These are phyloP conservation scores for Champsocephalus esox DNA, from an alignment of 2,797 vertebrate species.

Conservation along the genomic window DNA sequence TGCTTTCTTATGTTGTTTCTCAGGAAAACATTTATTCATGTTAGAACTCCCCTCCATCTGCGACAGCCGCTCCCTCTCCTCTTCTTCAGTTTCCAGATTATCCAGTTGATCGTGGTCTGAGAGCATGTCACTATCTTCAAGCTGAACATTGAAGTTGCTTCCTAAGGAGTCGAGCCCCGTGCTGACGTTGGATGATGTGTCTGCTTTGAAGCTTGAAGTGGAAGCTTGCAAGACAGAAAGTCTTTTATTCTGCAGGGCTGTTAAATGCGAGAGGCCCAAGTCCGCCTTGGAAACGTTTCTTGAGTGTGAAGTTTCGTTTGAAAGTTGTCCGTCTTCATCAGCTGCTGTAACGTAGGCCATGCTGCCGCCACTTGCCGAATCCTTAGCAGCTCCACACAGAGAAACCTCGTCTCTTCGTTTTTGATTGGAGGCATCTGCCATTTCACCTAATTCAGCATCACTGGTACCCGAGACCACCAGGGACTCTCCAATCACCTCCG, in stretches of 20 bases:
- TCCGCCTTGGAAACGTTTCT: conserved; percentile 1
- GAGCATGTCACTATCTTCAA: conserved; percentile 87
- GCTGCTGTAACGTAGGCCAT: neutral
- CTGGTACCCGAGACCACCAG: neutral
- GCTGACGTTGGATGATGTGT: conserved; percentile 10
- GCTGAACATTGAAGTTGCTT: conserved; percentile 88
- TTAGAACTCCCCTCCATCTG: conserved; percentile 67
- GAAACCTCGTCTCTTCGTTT: conserved; percentile 1
- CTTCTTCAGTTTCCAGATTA: conserved; percentile 27
- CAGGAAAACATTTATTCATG: conserved; percentile 56
- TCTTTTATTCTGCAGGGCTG: conserved; percentile 23
- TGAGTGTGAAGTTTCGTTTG: neutral
- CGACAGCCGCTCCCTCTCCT: conserved; percentile 62
- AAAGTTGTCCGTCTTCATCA: neutral
- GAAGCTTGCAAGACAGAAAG: conserved; percentile 52
- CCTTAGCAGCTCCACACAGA: conserved; percentile 19
- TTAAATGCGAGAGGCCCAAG: neutral
- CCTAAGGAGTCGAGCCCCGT: conserved; percentile 67
- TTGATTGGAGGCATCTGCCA: neutral
- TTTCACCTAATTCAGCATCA: neutral
- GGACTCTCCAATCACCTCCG: conserved; percentile 14
- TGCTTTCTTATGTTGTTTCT: conserved; percentile 19
- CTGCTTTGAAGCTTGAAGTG: conserved; percentile 30
- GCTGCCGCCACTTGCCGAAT: conserved; percentile 13
- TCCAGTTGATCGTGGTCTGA: conserved; percentile 1